Evolutionary conservation across 2,113 vertebrate genomes (phyloP).

Genomic region (Pogonocichla stellata): DNA sequence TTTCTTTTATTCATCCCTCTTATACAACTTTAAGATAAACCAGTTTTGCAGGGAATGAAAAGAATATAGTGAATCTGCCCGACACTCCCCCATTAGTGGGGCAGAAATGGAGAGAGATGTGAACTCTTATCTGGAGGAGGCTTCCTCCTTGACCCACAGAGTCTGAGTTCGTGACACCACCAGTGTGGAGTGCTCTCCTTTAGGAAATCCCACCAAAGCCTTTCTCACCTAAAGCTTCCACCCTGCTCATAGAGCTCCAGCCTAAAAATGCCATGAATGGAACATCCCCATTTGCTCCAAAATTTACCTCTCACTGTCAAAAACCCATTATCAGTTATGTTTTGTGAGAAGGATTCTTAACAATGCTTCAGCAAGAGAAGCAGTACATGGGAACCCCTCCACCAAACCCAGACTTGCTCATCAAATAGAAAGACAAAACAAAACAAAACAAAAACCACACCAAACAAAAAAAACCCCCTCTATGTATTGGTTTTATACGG

Average conservation of each 20-base stretch:
- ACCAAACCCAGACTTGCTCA: neutral
- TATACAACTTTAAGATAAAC: neutral
- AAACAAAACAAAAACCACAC: neutral
- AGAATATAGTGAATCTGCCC: neutral
- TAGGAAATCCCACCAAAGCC: neutral
- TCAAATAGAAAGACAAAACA: neutral
- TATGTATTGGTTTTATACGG: neutral
- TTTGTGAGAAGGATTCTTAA: neutral
- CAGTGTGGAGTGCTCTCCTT: neutral
- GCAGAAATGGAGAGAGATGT: neutral
- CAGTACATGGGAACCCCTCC: neutral
- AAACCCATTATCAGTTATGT: fast-evolving
- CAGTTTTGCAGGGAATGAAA: neutral
- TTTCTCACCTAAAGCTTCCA: neutral
- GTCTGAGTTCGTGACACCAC: neutral
- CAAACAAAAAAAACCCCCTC: neutral
- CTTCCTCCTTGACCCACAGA: neutral
- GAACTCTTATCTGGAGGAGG: neutral
- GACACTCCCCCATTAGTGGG: neutral
- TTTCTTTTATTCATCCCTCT: neutral
- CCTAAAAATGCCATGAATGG: neutral
- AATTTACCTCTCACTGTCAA: neutral
- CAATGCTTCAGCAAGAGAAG: neutral
- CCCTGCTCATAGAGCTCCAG: neutral
- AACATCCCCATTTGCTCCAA: neutral